Conservation (phyloP, 2,113 vertebrate species). For the Neofelis nebulosa region DNA sequence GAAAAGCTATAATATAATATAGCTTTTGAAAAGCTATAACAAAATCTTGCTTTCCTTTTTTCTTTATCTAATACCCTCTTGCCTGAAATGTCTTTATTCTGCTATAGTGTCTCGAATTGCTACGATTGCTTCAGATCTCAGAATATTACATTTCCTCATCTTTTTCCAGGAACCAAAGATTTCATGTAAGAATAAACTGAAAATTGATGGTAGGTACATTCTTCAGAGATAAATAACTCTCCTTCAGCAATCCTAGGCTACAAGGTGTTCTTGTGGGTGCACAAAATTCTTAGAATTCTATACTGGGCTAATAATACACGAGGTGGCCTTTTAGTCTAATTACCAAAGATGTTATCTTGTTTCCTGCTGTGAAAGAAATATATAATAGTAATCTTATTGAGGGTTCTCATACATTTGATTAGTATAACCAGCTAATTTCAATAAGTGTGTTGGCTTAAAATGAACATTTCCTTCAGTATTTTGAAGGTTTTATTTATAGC, state of each 20-base stretch:
- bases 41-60: not conserved
- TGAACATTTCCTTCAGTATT: slow-evolving; percentile 1
- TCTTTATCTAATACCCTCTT: not conserved
- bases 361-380: not conserved
- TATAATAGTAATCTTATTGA: not conserved
- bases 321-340: not conserved
- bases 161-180: not conserved
- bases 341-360: not conserved
- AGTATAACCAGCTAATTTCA: not conserved
- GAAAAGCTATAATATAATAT: not conserved
- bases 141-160: not conserved
- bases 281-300: slow-evolving; percentile 10
- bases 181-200: not conserved
- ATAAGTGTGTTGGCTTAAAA: not conserved
- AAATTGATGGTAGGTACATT: not conserved
- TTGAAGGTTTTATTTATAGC: not conserved
- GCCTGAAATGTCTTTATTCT: not conserved
- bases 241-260: not conserved
- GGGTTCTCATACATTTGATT: not conserved
- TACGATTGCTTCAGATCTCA: not conserved
- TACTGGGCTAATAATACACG: not conserved
- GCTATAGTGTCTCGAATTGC: not conserved
- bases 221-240: slow-evolving; percentile 8
- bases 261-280: not conserved
- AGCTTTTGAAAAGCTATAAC: not conserved